Conservation (phyloP, 2,888 invertebrate genomes). For the Blera fallax region DNA sequence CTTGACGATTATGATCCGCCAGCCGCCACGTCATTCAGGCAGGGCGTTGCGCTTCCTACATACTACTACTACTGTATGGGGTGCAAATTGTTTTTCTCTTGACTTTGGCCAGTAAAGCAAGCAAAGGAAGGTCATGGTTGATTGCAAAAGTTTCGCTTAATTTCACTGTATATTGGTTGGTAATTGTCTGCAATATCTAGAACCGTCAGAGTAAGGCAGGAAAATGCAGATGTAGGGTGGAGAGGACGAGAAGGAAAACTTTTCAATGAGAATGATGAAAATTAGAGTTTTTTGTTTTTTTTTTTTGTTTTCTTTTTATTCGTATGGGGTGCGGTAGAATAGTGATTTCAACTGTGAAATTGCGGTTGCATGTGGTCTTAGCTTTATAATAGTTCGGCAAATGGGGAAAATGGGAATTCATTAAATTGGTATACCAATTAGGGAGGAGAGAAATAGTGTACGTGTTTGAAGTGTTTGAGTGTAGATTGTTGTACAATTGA, state of each 20-base stretch:
- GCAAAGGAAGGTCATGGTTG: constrained; percentile 66
- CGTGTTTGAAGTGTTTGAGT: not conserved
- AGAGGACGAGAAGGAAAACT: not conserved
- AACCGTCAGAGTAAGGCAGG: not conserved
- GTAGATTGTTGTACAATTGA: no score
- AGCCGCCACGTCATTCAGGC: constrained; percentile 14
- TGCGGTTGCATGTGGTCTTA: constrained; percentile 52
- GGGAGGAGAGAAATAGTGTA: not conserved
- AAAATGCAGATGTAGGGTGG: constrained; percentile 13
- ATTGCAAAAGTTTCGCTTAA: constrained; percentile 70
- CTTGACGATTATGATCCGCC: constrained; percentile 15
- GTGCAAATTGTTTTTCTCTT: constrained; percentile 39
- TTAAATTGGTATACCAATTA: constrained; percentile 24
- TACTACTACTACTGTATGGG: not conserved
- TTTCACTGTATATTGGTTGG: constrained; percentile 60
- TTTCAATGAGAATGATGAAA: constrained; percentile 55
- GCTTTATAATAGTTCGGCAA: constrained; percentile 8
- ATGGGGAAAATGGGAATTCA: not conserved
- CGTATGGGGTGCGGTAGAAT: constrained; percentile 17
- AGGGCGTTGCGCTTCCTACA: constrained; percentile 7
- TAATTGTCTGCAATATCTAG: constrained; percentile 60
- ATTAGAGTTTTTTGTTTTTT: constrained; percentile 32
- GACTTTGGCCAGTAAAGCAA: constrained; percentile 39
- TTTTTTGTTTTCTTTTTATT: not conserved
- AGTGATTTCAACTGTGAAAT: constrained; percentile 65